Evolutionary conservation across 53 echinoderm and acorn worm genomes (phyloP).

Genomic region (Luidia sarsii): DNA sequence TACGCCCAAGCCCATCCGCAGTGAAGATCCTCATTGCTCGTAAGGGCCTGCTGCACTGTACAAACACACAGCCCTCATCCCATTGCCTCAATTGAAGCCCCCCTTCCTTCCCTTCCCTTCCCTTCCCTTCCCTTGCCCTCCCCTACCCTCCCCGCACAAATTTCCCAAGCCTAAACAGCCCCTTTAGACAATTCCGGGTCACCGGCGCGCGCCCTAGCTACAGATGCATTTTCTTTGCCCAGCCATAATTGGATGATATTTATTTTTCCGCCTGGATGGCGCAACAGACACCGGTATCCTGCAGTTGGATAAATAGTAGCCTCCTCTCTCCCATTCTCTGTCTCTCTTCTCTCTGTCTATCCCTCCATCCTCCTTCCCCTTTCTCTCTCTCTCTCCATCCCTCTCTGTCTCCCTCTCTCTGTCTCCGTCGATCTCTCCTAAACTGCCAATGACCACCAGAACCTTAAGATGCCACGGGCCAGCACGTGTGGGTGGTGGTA

Average conservation of each 20-base stretch:
- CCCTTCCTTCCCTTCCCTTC: too few species aligned
- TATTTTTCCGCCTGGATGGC: constrained; percentile 26
- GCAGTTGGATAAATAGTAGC: constrained; percentile 42
- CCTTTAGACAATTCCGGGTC: constrained; percentile 42
- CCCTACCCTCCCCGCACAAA: constrained; percentile 25
- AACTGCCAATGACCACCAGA: too few species aligned
- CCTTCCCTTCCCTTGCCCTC: not conserved
- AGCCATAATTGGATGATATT: constrained; percentile 48
- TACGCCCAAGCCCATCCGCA: constrained; percentile 42
- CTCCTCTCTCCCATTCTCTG: not conserved
- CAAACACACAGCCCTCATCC: constrained; percentile 24
- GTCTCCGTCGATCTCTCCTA: too few species aligned
- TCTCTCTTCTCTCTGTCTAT: not conserved
- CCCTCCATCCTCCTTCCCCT: not conserved
- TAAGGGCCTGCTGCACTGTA: constrained; percentile 16
- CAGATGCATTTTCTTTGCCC: constrained; percentile 12
- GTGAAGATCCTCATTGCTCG: not conserved
- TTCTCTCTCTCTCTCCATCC: not conserved
- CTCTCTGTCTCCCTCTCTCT: too few species aligned
- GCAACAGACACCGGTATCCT: constrained; percentile 25
- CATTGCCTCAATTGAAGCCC: too few species aligned
- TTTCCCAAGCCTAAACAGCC: constrained; percentile 47
- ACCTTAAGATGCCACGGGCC: too few species aligned
- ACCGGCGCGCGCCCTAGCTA: constrained; percentile 12
- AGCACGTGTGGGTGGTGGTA: too few species aligned